Conservation (phyloP, 2,797 vertebrate species). For the Danio kyathit region DNA sequence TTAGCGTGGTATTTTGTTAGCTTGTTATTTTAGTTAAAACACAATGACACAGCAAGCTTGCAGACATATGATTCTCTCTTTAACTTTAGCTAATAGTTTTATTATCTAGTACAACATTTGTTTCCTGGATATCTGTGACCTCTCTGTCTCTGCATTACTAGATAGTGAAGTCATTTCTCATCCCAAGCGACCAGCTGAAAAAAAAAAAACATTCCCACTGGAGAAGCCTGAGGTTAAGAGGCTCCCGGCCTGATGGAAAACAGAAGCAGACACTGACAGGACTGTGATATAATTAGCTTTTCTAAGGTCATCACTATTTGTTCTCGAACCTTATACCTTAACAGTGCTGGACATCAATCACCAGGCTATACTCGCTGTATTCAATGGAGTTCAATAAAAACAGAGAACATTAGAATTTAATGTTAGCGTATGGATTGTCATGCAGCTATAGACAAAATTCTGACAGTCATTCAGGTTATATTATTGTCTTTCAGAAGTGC, state of each 20-base stretch:
- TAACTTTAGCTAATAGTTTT: constrained; percentile 1
- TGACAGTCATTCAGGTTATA: background rate
- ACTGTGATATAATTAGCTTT: constrained; percentile 19
- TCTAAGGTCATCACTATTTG: background rate
- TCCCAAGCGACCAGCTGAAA: constrained; percentile 3
- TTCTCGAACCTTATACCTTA: constrained; percentile 23
- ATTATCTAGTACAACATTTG: constrained; percentile 11
- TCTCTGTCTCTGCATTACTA: constrained; percentile 5
- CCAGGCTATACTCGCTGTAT: background rate
- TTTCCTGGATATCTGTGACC: constrained; percentile 26
- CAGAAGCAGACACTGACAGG: constrained; percentile 18
- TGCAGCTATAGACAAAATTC: background rate
- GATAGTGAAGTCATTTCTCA: background rate
- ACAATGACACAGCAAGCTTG: background rate
- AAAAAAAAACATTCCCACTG: constrained; percentile 11
- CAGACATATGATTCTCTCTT: constrained; percentile 24
- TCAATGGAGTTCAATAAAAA: background rate
- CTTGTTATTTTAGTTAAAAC: background rate
- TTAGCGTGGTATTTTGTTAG: too few relatives aligned
- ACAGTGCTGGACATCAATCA: constrained; percentile 10
- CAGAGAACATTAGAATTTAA: background rate
- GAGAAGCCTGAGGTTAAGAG: constrained; percentile 10
- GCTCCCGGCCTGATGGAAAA: constrained; percentile 14
- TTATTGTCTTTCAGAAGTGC: background rate
- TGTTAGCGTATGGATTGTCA: background rate